Evolutionary conservation across 2,113 vertebrate genomes (phyloP), one percentile per base, ranked within the genome.

Genomic region (Eudyptes chrysolophus): DNA sequence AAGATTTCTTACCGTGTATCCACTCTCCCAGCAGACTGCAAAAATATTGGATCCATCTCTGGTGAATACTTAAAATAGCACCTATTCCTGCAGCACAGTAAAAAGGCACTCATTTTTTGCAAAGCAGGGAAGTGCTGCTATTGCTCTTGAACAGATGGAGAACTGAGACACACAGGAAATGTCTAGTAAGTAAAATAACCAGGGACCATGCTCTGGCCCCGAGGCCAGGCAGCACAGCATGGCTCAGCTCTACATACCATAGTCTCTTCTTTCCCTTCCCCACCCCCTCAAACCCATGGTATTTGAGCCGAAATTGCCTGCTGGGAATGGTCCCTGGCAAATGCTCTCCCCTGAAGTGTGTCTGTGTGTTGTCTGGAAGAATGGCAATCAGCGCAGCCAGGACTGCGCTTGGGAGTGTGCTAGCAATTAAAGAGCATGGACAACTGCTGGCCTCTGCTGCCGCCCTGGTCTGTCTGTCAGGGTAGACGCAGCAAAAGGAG

Each of bases 81-180:
- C 94, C 87, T 93, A 95, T 95, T 94, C 51, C 95, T 86, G 70
- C n/a, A 88, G 81, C 81, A 85, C 70, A 70, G 74, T 84, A 90
- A 85, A 85, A 89, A 87, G 25, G 65, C 77, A 71, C 65, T 89
- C 36, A 32, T 76, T 89, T 83, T 89, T 69, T 54, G 15, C 30
- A 49, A 79, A 75, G 49, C 7, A 2, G 40, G 36, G 17, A 91
- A 87, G 32, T 87, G 78, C 49, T 87, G 76, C 62, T 89, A 38
- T 66, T 85, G 84, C 84, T 95, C 49, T 80, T 95, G 62, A 62
- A 69, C 38, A 92, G 84, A 79, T 3, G 4, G 69, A 87, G 75
- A 89, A 83, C 2, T 54, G 92, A 94, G 93, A 97, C 79, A 94
- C 87, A 80, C 82, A 97, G 97, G 96, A 96, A 97, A 97, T 13